Evolutionary conservation across 2,113 vertebrate species (phyloP).

Genomic region (Silurus asotus): DNA sequence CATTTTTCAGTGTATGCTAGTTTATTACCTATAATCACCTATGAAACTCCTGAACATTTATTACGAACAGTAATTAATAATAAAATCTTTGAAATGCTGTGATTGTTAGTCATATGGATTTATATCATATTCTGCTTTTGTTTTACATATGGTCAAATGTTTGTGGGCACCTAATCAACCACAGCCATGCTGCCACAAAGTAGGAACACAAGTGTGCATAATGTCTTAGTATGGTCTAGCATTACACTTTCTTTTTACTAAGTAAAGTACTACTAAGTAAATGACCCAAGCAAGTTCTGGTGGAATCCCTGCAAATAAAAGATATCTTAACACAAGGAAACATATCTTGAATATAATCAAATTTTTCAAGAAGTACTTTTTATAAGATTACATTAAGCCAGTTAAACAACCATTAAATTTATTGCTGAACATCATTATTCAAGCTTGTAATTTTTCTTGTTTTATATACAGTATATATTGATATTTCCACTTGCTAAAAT

Average conservation of each 20-base stretch:
- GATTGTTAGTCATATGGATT: background rate
- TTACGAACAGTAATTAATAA: background rate
- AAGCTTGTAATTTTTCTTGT: too few species aligned
- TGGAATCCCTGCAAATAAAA: too few species aligned
- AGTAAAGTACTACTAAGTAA: background rate
- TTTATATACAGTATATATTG: too few species aligned
- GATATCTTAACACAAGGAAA: too few species aligned
- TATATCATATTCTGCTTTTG: background rate
- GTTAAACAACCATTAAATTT: too few species aligned
- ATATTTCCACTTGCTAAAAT: background rate
- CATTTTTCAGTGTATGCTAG: constrained; percentile 55
- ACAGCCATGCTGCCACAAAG: background rate
- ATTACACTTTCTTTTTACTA: background rate
- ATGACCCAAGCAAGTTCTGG: background rate
- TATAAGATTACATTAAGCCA: too few species aligned
- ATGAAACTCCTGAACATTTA: constrained; percentile 53
- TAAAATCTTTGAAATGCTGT: background rate
- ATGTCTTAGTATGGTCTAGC: background rate
- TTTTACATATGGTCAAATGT: background rate
- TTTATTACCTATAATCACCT: constrained; percentile 61
- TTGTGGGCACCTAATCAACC: background rate
- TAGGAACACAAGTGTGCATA: background rate
- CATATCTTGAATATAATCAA: too few species aligned
- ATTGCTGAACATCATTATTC: too few species aligned
- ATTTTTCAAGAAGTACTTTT: too few species aligned